phyloP scores from a whole-genome alignment of 2,113 vertebrate genomes.

The Pteronura brasiliensis region DNA sequence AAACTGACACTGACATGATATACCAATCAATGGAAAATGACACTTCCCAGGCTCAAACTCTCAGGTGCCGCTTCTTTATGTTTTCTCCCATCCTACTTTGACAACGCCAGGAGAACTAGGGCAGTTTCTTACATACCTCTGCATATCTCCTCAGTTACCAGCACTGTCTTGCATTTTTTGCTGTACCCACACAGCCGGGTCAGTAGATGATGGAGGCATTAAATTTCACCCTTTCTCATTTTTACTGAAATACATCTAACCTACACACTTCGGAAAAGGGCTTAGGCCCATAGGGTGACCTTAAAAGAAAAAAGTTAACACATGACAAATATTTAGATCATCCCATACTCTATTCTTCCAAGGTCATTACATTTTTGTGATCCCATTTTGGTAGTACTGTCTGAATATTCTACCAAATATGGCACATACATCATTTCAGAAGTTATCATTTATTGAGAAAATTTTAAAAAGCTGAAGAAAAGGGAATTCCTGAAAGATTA shows the following conservation, averaged over 20 bases:
- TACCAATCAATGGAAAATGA: neutral
- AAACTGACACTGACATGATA: neutral
- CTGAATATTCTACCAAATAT: neutral
- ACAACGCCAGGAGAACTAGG: neutral
- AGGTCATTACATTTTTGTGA: neutral
- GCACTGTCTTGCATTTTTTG: neutral
- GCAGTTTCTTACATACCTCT: neutral
- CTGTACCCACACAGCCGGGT: neutral
- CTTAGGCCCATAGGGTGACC: neutral
- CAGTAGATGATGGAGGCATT: neutral
- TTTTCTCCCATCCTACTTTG: neutral
- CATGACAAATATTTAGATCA: neutral
- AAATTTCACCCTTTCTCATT: neutral
- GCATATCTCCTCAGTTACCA: neutral
- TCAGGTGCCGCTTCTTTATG: neutral
- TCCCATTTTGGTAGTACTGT: neutral
- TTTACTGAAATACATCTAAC: neutral
- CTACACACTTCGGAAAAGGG: neutral
- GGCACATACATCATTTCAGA: neutral
- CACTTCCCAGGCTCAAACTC: neutral
- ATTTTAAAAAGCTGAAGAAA: neutral
- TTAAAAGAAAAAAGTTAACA: neutral
- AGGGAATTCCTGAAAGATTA: neutral
- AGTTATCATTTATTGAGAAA: neutral
- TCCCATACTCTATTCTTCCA: neutral